These are phyloP conservation scores for Chrysopa pallens DNA, from an alignment of 1,140 invertebrate species.

Conservation along the genomic window DNA sequence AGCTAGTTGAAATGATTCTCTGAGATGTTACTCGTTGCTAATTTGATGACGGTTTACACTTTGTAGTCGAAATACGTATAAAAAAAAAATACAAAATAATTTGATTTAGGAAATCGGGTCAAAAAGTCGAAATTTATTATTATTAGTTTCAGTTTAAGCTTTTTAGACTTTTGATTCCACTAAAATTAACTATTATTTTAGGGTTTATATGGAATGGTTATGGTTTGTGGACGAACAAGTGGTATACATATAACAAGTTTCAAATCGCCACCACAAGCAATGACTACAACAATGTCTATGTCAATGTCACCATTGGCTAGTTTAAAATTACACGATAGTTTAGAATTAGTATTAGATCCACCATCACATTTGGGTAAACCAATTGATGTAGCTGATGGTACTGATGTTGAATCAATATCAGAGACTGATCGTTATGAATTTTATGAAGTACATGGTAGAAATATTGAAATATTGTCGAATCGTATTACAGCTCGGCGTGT, in stretches of 20 bases:
- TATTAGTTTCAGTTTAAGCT: not conserved
- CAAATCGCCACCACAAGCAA: slow-evolving; percentile 15
- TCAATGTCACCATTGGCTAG: slow-evolving; percentile 36
- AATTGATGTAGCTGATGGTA: slow-evolving; percentile 17
- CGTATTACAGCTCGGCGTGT: slow-evolving; percentile 39
- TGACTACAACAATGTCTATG: slow-evolving; percentile 20
- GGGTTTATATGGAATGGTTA: slow-evolving; percentile 56
- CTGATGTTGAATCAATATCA: slow-evolving; percentile 7
- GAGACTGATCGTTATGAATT: slow-evolving; percentile 31
- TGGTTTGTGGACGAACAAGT: slow-evolving; percentile 50
- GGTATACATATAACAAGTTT: slow-evolving; percentile 40
- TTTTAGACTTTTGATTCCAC: not conserved
- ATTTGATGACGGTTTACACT: no score
- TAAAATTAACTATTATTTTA: slow-evolving; percentile 18
- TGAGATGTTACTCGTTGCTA: no score
- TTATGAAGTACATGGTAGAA: slow-evolving; percentile 51
- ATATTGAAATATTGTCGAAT: slow-evolving; percentile 38
- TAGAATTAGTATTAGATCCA: slow-evolving; percentile 38
- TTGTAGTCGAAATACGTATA: no score
- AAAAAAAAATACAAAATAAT: no score
- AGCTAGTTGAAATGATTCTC: no score
- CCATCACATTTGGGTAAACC: slow-evolving; percentile 25
- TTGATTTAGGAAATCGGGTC: no score
- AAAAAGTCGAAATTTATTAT: no score
- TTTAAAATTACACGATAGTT: slow-evolving; percentile 37